Conservation (phyloP, 1,140 invertebrate genomes). For the Pogonomyrmex barbatus region DNA sequence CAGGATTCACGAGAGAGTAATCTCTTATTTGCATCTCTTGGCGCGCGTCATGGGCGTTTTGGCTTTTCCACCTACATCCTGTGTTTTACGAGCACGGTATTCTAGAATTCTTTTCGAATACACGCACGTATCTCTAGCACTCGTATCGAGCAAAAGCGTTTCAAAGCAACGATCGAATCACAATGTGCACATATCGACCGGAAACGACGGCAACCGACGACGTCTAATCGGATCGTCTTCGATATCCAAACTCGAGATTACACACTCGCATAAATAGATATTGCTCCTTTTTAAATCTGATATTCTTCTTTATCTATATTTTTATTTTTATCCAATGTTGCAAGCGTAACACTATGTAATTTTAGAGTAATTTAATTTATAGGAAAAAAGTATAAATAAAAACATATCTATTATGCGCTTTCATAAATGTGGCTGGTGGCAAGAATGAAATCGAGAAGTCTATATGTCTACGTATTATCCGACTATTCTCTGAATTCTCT, state of each 20-base stretch:
- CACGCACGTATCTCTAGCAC: background rate
- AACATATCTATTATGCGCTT: background rate
- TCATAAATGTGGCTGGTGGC: background rate
- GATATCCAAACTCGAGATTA: background rate
- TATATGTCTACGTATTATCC: background rate
- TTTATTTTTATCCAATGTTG: background rate
- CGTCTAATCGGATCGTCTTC: background rate
- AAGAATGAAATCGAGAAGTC: background rate
- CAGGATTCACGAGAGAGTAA: conserved; percentile 50
- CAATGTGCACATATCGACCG: background rate
- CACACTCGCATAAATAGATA: background rate
- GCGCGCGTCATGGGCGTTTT: conserved; percentile 27
- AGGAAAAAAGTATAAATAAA: background rate
- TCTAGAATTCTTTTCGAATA: conserved; percentile 16
- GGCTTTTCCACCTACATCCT: conserved; percentile 27
- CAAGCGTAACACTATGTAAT: background rate
- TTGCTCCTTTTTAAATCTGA: background rate
- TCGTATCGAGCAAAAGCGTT: conserved; percentile 2
- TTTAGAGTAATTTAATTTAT: background rate
- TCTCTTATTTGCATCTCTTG: conserved; percentile 58
- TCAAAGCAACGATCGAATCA: conserved; percentile 20
- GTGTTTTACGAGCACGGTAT: background rate
- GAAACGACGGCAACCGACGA: conserved; percentile 12
- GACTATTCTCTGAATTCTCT: conserved; percentile 19
- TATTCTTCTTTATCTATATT: background rate